Evolutionary conservation across 2,888 invertebrate genomes (phyloP).

Genomic region (Caenorhabditis becei): DNA sequence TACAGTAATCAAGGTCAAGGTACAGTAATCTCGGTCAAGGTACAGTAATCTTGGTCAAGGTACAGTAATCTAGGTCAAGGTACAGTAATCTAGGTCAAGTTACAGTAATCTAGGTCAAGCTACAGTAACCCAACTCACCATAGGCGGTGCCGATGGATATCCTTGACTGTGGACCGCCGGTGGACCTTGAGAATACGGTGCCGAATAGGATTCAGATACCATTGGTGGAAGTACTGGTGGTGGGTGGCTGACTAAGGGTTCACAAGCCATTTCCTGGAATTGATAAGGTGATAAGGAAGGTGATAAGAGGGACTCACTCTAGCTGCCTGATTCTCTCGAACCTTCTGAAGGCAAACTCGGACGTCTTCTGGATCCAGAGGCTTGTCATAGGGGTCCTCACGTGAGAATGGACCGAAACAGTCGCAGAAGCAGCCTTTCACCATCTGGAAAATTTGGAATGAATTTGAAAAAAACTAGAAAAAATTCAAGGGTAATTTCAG

Average conservation of each 20-base stretch:
- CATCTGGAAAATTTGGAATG: constrained; percentile 63
- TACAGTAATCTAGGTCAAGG: too few relatives aligned
- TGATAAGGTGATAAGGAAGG: too few relatives aligned
- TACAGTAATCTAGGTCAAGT: too few relatives aligned
- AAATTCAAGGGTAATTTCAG: too few relatives aligned
- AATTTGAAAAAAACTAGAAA: background rate
- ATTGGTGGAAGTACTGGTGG: constrained; percentile 32
- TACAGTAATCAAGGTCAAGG: too few relatives aligned
- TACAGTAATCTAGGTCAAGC: too few relatives aligned
- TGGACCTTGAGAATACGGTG: constrained; percentile 32
- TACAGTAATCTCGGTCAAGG: too few relatives aligned
- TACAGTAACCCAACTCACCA: too few relatives aligned
- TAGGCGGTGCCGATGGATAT: constrained; percentile 39
- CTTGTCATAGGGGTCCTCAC: constrained; percentile 67
- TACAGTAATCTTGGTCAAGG: too few relatives aligned
- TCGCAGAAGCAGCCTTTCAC: constrained; percentile 73
- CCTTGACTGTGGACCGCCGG: constrained; percentile 19
- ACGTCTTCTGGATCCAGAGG: constrained; percentile 67
- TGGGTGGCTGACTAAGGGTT: constrained; percentile 34
- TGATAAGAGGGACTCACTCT: constrained; percentile 38
- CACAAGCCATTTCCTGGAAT: constrained; percentile 46
- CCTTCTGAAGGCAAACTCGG: constrained; percentile 60
- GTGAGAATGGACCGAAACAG: constrained; percentile 68
- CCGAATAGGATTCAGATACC: constrained; percentile 48
- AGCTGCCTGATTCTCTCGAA: constrained; percentile 58